Evolutionary conservation across 2,797 vertebrate species (phyloP).

Genomic region (Cheirogaleus major): DNA sequence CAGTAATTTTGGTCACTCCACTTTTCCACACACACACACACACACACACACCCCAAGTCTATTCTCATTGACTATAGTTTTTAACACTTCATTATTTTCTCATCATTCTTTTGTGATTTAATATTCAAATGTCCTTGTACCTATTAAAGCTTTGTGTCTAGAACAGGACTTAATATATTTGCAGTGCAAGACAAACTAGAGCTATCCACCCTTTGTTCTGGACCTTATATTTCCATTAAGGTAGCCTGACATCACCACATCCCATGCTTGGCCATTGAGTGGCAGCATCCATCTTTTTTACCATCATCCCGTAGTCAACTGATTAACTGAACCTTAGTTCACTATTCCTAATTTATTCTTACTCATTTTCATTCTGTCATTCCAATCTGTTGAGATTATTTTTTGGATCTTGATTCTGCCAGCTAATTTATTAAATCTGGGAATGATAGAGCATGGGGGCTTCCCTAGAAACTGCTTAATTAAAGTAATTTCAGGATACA

Average conservation of each 20-base stretch:
- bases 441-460: neutral
- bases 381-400: neutral
- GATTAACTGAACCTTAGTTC: neutral
- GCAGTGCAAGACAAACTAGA: neutral
- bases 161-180: neutral
- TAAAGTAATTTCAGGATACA: conserved; percentile 5
- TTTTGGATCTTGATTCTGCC: neutral
- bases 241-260: neutral
- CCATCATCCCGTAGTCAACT: neutral
- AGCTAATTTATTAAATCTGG: neutral
- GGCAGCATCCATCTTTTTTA: neutral
- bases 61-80: neutral
- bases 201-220: neutral
- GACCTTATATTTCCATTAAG: neutral
- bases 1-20: neutral
- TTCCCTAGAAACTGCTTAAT: conserved; percentile 24
- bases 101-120: neutral
- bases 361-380: neutral
- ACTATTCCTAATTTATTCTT: conserved; percentile 11
- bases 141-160: neutral
- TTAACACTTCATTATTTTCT: neutral
- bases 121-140: neutral
- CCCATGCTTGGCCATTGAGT: neutral
- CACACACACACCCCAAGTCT: neutral
- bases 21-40: neutral